A percentile compares a stretch with the other conserved stretches of the same genome.
Conservation (phyloP, 2,888 invertebrate species). For the Leptogaster cylindrica region DNA sequence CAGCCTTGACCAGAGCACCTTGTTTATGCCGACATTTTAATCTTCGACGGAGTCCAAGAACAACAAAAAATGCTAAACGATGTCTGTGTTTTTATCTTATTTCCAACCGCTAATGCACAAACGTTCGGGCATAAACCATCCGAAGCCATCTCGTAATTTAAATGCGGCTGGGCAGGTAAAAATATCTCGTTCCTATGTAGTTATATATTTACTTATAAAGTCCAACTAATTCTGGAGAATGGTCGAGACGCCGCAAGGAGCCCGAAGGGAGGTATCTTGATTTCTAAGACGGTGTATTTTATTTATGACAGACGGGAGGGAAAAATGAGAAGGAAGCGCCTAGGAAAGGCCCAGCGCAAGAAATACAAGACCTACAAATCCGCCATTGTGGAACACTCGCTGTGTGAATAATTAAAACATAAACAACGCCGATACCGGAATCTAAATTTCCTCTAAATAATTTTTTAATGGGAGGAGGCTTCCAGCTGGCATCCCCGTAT, state of each 20-base stretch:
- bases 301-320: constrained; percentile 10
- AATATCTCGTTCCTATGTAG: not conserved
- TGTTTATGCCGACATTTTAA: constrained; percentile 38
- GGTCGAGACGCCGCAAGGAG: not conserved
- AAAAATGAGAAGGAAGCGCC: constrained; percentile 23
- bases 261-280: constrained; percentile 23
- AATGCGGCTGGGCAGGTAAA: constrained; percentile 24
- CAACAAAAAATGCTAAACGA: constrained; percentile 29
- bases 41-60: constrained; percentile 19
- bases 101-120: constrained; percentile 15
- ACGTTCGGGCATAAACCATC: constrained; percentile 11
- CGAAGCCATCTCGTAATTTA: constrained; percentile 13
- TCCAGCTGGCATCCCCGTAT: constrained; percentile 26
- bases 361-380: constrained; percentile 19
- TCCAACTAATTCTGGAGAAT: not conserved
- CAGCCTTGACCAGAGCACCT: constrained; percentile 8
- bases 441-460: constrained; percentile 35
- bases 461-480: constrained; percentile 6
- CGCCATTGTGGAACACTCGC: constrained; percentile 40
- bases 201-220: constrained; percentile 14
- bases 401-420: constrained; percentile 43
- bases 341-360: constrained; percentile 4
- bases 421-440: constrained; percentile 27
- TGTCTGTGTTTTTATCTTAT: constrained; percentile 25
- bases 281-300: constrained; percentile 1